Evolutionary conservation across 2,797 vertebrate genomes (phyloP).

Genomic region (Limosa lapponica): DNA sequence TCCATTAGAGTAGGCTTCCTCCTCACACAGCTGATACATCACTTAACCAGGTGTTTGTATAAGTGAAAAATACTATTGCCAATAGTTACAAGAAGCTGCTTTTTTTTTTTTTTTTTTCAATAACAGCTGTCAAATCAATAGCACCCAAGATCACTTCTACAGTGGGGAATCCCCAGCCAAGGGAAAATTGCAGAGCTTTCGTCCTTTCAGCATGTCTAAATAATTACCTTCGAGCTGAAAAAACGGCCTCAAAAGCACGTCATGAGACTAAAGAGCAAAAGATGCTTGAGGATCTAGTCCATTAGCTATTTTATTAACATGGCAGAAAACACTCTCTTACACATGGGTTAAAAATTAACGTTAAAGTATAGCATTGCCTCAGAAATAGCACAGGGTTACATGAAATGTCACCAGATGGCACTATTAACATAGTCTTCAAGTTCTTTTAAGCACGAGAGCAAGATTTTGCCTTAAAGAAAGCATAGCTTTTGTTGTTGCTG

Average conservation of each 20-base stretch:
- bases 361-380: not conserved
- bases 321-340: not conserved
- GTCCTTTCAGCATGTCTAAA: not conserved
- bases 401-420: conserved; percentile 56
- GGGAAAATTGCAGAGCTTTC: not conserved
- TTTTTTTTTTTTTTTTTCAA: not conserved
- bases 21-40: not conserved
- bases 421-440: conserved; percentile 38
- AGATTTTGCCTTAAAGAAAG: not conserved
- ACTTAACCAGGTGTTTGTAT: not conserved
- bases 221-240: not conserved
- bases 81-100: not conserved
- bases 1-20: not conserved
- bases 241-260: not conserved
- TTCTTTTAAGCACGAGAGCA: not conserved
- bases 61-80: not conserved
- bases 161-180: not conserved
- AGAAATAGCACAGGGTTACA: not conserved
- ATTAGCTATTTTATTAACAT: not conserved
- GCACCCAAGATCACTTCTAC: not conserved
- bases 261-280: not conserved
- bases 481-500: not conserved
- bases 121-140: not conserved
- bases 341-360: not conserved
- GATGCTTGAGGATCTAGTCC: not conserved